Base-by-base conservation (phyloP, 2,113 vertebrate species). In the Platichthys flesus region DNA sequence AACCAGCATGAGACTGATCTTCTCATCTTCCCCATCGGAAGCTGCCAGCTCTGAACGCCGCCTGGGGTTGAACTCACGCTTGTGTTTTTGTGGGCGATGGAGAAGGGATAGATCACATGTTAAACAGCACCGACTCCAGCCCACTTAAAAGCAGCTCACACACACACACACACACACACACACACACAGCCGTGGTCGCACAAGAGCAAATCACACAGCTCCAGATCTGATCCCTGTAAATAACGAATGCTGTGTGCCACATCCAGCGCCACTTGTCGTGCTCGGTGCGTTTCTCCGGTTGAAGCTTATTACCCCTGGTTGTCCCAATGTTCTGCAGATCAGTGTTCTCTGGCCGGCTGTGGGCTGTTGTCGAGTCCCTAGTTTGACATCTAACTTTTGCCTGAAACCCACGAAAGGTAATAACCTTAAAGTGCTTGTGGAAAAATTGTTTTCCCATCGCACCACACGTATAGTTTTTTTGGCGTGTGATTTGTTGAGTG, bases 1-100 rank as follows among this genome's bases (percentile, higher is more conserved):
- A 77, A 91, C 75, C 86, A 78, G 72, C 81, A 74, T 70, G 76
- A 81, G 31, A 65, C 74, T 51, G 79, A 74, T 71, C 80, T 68
- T 76, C 75, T 82, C 71, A 42, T 83, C 73, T 67, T 74, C 28
- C 76, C 61, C 20, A 51, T 67, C 74, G 76, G 67, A 61, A 6
- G 54, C 54, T 70, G 74, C 64, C 65, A 83, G 62, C 58, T 64
- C 42, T 71, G 57, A 70, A 6, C 65, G 35, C 37, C 21, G 71
- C 18, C 59, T 71, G 21, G 64, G 18, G 76, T 47, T 70, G 73
- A 71, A 55, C 28, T 67, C 18, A 24, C 55, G 55, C n/a, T 63
- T 40, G 72, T 47, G 26, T 28, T 49, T 56, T 4, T 18, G 76
- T 10, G 57, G 15, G 49, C 57, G 76, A 76, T 59, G 51, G 58